A percentile compares a stretch with the other conserved stretches of the same genome.
These are phyloP conservation scores for Sialis fuliginosa DNA, from an alignment of 2,888 invertebrate species.

Conservation along the genomic window DNA sequence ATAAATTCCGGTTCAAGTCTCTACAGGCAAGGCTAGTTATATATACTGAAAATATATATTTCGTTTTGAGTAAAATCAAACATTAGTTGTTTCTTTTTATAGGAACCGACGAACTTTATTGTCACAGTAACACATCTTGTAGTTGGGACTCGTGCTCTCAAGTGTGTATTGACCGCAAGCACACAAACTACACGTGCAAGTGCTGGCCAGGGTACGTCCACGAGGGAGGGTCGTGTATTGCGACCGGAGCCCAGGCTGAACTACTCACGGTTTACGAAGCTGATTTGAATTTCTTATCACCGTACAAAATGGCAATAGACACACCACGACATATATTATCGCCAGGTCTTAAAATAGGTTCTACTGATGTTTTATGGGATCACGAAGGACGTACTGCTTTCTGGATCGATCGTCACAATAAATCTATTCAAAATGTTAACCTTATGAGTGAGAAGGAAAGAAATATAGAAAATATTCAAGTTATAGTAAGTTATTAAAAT, in stretches of 20 bases:
- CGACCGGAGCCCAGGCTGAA: conserved; percentile 32
- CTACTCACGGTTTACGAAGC: conserved; percentile 46
- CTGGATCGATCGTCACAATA: conserved; percentile 29
- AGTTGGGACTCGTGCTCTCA: conserved; percentile 64
- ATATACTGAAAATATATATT: too few relatives aligned
- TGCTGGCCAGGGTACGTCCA: conserved; percentile 44
- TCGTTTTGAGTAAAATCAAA: too few relatives aligned
- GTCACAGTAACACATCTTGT: conserved; percentile 24
- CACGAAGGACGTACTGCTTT: conserved; percentile 19
- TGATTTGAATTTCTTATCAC: conserved; percentile 41
- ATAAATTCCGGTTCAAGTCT: too few relatives aligned
- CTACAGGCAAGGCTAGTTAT: too few relatives aligned
- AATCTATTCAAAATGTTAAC: conserved; percentile 23
- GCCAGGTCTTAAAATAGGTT: conserved; percentile 31
- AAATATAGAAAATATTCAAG: too few relatives aligned
- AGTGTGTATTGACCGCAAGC: conserved; percentile 45
- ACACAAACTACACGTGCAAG: conserved; percentile 34
- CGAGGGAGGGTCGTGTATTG: conserved; percentile 35
- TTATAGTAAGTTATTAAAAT: too few relatives aligned
- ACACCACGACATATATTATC: conserved; percentile 21
- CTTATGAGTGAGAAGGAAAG: too few relatives aligned
- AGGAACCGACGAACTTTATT: too few relatives aligned
- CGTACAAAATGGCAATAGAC: conserved; percentile 34
- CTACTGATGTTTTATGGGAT: conserved; percentile 31
- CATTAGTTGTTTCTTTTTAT: too few relatives aligned